Base-by-base conservation (phyloP, 92 coral and sea anemone genomes). In the Palythoa caribaeorum region DNA sequence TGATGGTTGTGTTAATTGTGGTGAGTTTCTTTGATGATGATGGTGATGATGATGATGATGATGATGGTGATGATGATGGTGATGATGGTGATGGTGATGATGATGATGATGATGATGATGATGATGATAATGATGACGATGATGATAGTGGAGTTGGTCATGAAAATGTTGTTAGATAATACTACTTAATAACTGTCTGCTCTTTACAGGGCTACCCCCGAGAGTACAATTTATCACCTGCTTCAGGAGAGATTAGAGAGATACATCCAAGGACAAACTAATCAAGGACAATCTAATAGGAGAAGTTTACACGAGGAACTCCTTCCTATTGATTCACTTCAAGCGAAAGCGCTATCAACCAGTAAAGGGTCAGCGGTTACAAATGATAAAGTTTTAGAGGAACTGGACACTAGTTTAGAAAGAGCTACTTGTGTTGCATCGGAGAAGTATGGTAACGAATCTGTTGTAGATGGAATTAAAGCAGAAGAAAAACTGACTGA, bases 291-390 rank as follows among this genome's bases (percentile, higher is more conserved):
- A 28, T 28, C 28, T 8, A 80, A 80, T 38, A 44, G 76, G 19
- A 66, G 37, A 13, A 44, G 36, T 7, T 9, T 21, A 60, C 86
- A 81, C 11, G 86, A 81, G 11, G 86, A 81, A 13, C 17, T 66
- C 14, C 47, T 81, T 40, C 38, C 86, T 38, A 66, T 81, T 13
- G 86, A 81, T 44, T 81, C 86, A 9, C 20, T 81, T 13, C 86
- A 81, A 60, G 86, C 86, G 21, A 81, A 81, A 81, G 86, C 86
- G 16, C 39, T 81, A 47, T 65, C 86, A 0, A 65, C 76, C 16
- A 66, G 53, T 11, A 65, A 48, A 44, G 86, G 86, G 44, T 81
- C 86, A 47, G 62, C 63, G 65, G 86, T 81, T 44, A 81, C 86
- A 7, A 37, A n/a, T 48, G 14, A 65, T 66, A 54, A 47, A 65